phyloP scores from a whole-genome alignment of 1,140 invertebrate genomes.

The Heliconius melpomene region DNA sequence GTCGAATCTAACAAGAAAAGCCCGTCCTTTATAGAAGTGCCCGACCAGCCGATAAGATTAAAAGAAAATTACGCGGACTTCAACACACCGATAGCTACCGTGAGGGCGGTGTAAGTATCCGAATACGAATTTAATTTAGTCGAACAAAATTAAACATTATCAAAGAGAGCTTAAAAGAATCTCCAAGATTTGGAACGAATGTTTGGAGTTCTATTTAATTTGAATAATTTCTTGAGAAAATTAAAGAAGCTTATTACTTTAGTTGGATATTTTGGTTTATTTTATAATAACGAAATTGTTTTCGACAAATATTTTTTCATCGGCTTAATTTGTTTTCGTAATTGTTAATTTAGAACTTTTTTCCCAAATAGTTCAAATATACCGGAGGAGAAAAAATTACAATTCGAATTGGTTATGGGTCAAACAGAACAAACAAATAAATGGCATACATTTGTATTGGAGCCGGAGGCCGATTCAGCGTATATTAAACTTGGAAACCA shows the following conservation, averaged over 20 bases:
- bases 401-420: constrained; percentile 90
- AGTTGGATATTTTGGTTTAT: background rate
- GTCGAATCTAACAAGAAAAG: constrained; percentile 94
- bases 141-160: constrained; percentile 37
- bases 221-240: constrained; percentile 15
- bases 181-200: constrained; percentile 18
- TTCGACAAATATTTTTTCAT: constrained; percentile 3
- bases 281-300: constrained; percentile 8
- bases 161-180: constrained; percentile 31
- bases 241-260: constrained; percentile 5
- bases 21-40: constrained; percentile 85
- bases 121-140: constrained; percentile 41
- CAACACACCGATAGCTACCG: constrained; percentile 84
- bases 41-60: constrained; percentile 83
- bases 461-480: constrained; percentile 85
- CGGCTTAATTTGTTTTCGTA: background rate
- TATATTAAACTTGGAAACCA: constrained; percentile 86
- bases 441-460: constrained; percentile 88
- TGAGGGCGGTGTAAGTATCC: constrained; percentile 86
- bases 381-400: constrained; percentile 85
- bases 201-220: constrained; percentile 18
- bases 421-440: constrained; percentile 92
- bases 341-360: constrained; percentile 12
- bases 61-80: constrained; percentile 88
- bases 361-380: constrained; percentile 86